Evolutionary conservation across 1,140 invertebrate genomes (phyloP), one percentile per base, ranked within the genome.

Genomic region (Drosophila pectinifera): DNA sequence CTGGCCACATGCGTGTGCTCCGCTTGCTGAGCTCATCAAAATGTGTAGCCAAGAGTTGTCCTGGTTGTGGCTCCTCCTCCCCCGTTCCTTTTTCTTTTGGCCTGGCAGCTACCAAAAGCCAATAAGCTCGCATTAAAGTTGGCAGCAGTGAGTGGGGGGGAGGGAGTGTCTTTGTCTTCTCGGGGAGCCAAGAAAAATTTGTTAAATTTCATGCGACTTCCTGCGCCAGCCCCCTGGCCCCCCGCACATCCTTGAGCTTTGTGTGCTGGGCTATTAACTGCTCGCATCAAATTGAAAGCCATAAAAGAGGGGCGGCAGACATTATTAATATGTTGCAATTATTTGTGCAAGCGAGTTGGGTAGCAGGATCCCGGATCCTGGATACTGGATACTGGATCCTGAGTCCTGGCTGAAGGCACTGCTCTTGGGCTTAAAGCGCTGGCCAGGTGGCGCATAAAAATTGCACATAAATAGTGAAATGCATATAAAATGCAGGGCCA

Each of bases 111-210:
- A 38, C 61, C 70, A 51, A 80, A 84, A 84, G 80, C 80, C 80
- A 84, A 84, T 84, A 84, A 84, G 80, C 80, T 84, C 38, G 67
- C 68, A 84, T 84, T 84, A 72, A 84, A 80, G 59, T 84, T 49
- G 28, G 10, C 49, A 65, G 34, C 43, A 28, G 13, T 5, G 6
- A 6, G 18, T 4, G 31, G 11, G 20, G 6, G 5, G 22, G 20
- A 4, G 11, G 16, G 3, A 36, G 10, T 64, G 69, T 58, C 75
- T 65, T 78, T 79, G 75, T 65, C 70, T 83, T 61, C 31, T 18
- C 20, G 38, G 62, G 67, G 56, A 68, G 63, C 13, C 49, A 56
- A 26, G 42, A 31, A 34, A 39, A 84, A 84, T 72, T 84, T 80
- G 72, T 64, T 85, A 73, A 80, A 77, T 84, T 80, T 76, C 76